Evolutionary conservation across 2,797 vertebrate genomes (phyloP), one percentile per base, ranked within the genome.

Genomic region (Hybognathus amarus): DNA sequence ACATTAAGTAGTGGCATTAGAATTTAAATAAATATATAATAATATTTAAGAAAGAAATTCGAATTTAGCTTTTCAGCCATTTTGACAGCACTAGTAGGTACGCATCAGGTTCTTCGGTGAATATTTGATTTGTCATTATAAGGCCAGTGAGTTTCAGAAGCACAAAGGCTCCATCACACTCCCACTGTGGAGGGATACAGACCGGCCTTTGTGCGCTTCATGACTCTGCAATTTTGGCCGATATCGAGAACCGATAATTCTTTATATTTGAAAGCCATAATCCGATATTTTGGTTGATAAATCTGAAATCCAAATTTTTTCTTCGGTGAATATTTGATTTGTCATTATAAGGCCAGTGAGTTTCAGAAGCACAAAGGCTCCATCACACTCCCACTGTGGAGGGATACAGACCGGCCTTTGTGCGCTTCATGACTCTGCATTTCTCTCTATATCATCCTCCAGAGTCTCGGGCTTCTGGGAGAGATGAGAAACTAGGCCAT

Each of bases 201-300:
- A 61, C 61, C 76, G 56, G 80, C 77, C 86, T 85, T 87, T 87
- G 87, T 89, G 75, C 64, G 42, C 68, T 42, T 36, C 30, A 12
- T 89, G 87, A 89, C 88, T 88, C 76, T 77, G 78, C 88, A 70
- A n/a, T n/a, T n/a, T n/a, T n/a, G n/a, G n/a, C n/a, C n/a, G n/a
- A n/a, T n/a, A n/a, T n/a, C n/a, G n/a, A n/a, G n/a, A n/a, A n/a
- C n/a, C n/a, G n/a, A n/a, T n/a, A n/a, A n/a, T n/a, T n/a, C n/a
- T n/a, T n/a, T n/a, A n/a, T n/a, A n/a, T n/a, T n/a, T n/a, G n/a
- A n/a, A n/a, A n/a, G n/a, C n/a, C n/a, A n/a, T n/a, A n/a, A n/a
- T n/a, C n/a, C n/a, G n/a, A n/a, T n/a, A n/a, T n/a, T n/a, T n/a
- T n/a, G n/a, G n/a, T n/a, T n/a, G n/a, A n/a, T n/a, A n/a, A n/a